Evolutionary conservation across 1,140 invertebrate genomes (phyloP), one percentile per base, ranked within the genome.

Genomic region (Pogonomyrmex californicus): DNA sequence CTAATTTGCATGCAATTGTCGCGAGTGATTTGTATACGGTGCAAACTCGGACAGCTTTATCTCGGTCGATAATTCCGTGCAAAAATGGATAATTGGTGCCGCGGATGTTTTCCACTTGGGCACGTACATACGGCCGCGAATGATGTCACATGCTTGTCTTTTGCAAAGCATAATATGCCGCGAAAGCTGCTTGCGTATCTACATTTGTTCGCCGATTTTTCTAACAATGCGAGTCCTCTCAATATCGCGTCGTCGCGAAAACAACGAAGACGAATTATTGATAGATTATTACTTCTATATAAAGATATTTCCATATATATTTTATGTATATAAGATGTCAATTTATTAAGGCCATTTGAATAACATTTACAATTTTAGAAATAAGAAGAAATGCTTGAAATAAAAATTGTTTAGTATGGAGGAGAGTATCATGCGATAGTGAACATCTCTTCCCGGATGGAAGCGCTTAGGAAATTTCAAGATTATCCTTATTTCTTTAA

Each of bases 41-140:
- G 68, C 78, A 77, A 51, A 66, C 65, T 70, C 70, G 87, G 79
- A 90, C 85, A 90, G 73, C 49, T 88, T 85, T 92, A 92, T 94
- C 92, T 92, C 90, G 89, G 90, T 91, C 88, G 93, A 94, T 94
- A 93, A 94, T 93, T 94, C 89, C 94, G 94, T 95, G 94, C 93
- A 95, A 94, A 95, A 95, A 95, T 95, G 94, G 93, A 93, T 94
- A 93, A 94, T 94, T 93, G 91, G 86, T 87, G 73, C 90, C 85
- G 76, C 66, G 78, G 77, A 87, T 94, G 93, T 94, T 94, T 94
- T 92, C 87, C 91, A 92, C 92, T 94, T 91, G 87, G 88, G 89
- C 93, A 94, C 94, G 93, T 94, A 93, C 92, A 58, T 60, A 87
- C 83, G 58, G 49, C 68, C 82, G 88, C 88, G 89, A 87, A 91